These are phyloP conservation scores for Tinea semifulvella DNA, from an alignment of 2,888 invertebrate species.

Conservation along the genomic window DNA sequence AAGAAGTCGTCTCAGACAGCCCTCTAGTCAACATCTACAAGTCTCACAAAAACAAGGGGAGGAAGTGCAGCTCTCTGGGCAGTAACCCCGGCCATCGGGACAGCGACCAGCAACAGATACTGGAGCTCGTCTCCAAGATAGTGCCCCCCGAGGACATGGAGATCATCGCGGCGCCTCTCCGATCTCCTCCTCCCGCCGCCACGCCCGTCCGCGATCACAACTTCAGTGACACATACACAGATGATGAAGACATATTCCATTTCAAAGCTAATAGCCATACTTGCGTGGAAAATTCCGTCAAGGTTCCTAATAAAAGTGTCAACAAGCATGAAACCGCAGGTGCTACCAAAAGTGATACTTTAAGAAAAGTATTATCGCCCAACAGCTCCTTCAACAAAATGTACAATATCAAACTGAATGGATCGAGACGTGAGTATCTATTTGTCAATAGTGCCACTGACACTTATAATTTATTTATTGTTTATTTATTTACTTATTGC, in stretches of 20 bases:
- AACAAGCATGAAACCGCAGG: background rate
- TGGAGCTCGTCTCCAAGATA: slow-evolving; percentile 52
- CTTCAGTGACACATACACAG: slow-evolving; percentile 44
- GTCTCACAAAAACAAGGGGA: slow-evolving; percentile 36
- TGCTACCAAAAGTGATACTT: background rate
- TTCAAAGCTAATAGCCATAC: background rate
- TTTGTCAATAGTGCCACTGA: too few relatives aligned
- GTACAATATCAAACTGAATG: too few relatives aligned
- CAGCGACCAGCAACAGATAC: slow-evolving; percentile 21
- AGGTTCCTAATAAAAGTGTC: background rate
- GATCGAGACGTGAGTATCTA: too few relatives aligned
- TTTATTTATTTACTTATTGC: too few relatives aligned
- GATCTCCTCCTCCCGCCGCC: too few relatives aligned
- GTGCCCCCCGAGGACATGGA: slow-evolving; percentile 45
- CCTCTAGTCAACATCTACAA: slow-evolving; percentile 35
- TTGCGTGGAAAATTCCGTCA: background rate
- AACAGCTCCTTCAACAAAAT: too few relatives aligned
- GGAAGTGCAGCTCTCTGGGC: slow-evolving; percentile 44
- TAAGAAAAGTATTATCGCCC: too few relatives aligned
- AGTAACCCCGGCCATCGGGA: slow-evolving; percentile 37
- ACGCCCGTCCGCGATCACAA: slow-evolving; percentile 23
- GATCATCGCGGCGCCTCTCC: slow-evolving; percentile 29
- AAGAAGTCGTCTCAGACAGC: slow-evolving; percentile 30
- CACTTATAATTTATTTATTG: too few relatives aligned
- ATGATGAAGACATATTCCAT: slow-evolving; percentile 46